Evolutionary conservation across 2,888 invertebrate genomes (phyloP).

Genomic region (Apamea anceps): DNA sequence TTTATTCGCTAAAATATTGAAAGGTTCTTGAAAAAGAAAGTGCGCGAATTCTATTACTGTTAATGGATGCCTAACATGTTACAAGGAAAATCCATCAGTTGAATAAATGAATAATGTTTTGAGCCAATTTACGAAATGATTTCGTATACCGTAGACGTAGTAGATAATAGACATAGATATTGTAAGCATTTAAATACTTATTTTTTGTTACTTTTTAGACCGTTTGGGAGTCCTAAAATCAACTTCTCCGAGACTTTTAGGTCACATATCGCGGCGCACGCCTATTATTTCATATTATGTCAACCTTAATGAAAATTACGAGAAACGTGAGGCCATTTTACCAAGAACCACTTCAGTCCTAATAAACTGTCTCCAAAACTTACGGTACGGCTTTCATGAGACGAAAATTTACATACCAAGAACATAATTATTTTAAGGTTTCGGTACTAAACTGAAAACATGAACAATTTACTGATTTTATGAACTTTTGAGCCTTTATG

Average conservation of each 20-base stretch:
- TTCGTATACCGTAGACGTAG: conserved; percentile 17
- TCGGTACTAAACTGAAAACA: conserved; percentile 49
- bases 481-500: conserved; percentile 58
- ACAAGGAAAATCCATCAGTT: conserved; percentile 66
- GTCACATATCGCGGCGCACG: conserved; percentile 2
- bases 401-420: conserved; percentile 53
- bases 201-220: conserved; percentile 6
- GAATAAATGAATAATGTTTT: conserved; percentile 60
- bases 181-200: conserved; percentile 8
- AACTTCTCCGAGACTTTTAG: conserved; percentile 18
- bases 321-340: conserved; percentile 45
- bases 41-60: conserved; percentile 42
- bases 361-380: conserved; percentile 45
- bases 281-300: conserved; percentile 49
- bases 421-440: conserved; percentile 56
- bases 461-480: conserved; percentile 61
- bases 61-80: conserved; percentile 58
- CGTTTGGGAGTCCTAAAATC: conserved; percentile 14
- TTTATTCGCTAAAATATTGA: conserved; percentile 46
- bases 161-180: neutral
- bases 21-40: conserved; percentile 35
- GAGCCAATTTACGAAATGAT: conserved; percentile 33
- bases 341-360: conserved; percentile 32
- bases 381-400: conserved; percentile 41
- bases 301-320: conserved; percentile 50